Base-by-base conservation (phyloP, 2,888 invertebrate genomes). In the Oithona nana region DNA sequence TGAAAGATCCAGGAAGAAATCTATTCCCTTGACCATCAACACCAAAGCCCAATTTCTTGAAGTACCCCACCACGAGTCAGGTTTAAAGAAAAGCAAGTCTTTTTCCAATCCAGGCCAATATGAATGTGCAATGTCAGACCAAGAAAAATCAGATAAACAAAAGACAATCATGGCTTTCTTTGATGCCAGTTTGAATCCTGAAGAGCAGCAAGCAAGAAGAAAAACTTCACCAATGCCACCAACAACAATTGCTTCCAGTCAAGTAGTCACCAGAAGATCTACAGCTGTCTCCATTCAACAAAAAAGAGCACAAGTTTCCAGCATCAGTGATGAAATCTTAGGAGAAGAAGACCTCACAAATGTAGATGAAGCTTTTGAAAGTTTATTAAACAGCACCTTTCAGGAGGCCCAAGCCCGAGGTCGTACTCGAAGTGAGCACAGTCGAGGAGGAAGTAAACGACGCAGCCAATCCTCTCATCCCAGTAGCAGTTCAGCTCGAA, bases 141-240 rank as follows among this genome's bases (percentile, higher is more conserved):
- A 29, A 20, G 52, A 39, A 24, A 28, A 57, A 4, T 26, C 20
- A 16, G 48, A n/a, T 20, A 62, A 62, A 30, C 39, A 54, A 13
- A 20, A 24, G 26, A 26, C 28, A 39, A 62, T 62, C 31, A 62
- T 62, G 62, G 56, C 56, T 31, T 62, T 62, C 39, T 62, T 62
- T 30, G 24, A 28, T 30, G 29, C 29, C 8, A 3, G 13, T 20
- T 3, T 28, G 11, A 30, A 29, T 4, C 28, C 54, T 20, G 24
- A 28, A 6, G n/a, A 26, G 13, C 2, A 16, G 13, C 3, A 24
- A 22, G 48, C 16, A 2, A 11, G n/a, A 22, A 6, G 1, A n/a
- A 13, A n/a, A 16, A n/a, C 24, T 28, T 1, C 11, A n/a, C 28
- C 24, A 11, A 28, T 57, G 1, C 1, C 11, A n/a, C 2, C 6